A percentile compares a stretch with the other conserved stretches of the same genome.
These are phyloP conservation scores for Phengaris alcon DNA, from an alignment of 2,888 invertebrate species.

Conservation along the genomic window DNA sequence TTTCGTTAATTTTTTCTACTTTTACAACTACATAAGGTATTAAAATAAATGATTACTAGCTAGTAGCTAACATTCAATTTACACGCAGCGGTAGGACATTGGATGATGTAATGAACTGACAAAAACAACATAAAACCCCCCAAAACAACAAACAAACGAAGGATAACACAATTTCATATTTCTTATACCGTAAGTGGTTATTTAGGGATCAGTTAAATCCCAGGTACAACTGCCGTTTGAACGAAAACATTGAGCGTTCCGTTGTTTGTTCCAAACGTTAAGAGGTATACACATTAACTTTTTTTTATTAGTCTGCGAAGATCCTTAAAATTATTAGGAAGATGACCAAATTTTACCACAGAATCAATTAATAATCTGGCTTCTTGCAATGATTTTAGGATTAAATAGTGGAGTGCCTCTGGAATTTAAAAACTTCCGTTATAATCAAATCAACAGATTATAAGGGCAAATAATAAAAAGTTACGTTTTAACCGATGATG, in stretches of 20 bases:
- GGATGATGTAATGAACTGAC: background rate
- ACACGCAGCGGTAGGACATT: background rate
- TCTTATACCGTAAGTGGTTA: constrained; percentile 10
- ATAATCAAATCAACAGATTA: no score
- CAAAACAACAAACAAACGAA: background rate
- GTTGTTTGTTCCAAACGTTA: background rate
- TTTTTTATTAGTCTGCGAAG: background rate
- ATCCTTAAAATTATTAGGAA: no score
- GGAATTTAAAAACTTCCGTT: no score
- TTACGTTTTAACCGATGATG: no score
- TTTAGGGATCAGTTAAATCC: constrained; percentile 1
- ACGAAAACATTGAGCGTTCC: constrained; percentile 18
- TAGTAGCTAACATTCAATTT: background rate
- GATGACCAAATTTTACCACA: no score
- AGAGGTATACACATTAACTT: background rate
- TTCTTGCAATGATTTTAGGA: no score
- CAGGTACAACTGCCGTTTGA: constrained; percentile 9
- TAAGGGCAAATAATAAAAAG: no score
- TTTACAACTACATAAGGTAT: background rate
- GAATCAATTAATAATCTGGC: no score
- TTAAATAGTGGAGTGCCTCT: no score
- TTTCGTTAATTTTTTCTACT: no score
- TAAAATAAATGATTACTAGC: background rate
- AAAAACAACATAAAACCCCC: background rate
- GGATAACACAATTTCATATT: constrained; percentile 20